Percentiles rank a stretch among this genome's conserved stretches.
These are phyloP conservation scores for Ornithorhynchus anatinus DNA, from an alignment of 2,113 vertebrate genomes.

Conservation along the genomic window DNA sequence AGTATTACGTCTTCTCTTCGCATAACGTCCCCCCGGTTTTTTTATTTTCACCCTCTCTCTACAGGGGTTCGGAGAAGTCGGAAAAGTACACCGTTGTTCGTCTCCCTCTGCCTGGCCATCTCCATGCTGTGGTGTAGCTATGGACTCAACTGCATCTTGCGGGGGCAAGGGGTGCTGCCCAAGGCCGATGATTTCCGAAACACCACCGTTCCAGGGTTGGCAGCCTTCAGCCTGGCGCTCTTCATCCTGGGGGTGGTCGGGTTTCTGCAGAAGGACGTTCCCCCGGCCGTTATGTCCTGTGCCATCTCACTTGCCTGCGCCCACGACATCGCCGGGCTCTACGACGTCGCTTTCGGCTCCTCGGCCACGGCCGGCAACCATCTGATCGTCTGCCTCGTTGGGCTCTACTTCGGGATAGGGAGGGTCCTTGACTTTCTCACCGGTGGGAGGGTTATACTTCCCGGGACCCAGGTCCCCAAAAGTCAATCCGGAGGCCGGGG, in stretches of 20 bases:
- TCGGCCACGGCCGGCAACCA: slow-evolving; percentile 80
- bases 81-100: slow-evolving; percentile 65
- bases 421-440: slow-evolving; percentile 69
- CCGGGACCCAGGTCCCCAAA: slow-evolving; percentile 61
- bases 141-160: slow-evolving; percentile 76
- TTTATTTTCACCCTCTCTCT: background rate
- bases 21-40: too few relatives aligned
- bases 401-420: slow-evolving; percentile 77
- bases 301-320: slow-evolving; percentile 75
- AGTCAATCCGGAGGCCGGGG: background rate
- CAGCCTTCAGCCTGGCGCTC: slow-evolving; percentile 73
- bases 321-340: slow-evolving; percentile 77
- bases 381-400: slow-evolving; percentile 72
- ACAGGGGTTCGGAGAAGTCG: slow-evolving; percentile 73
- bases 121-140: slow-evolving; percentile 81
- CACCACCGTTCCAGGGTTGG: slow-evolving; percentile 79
- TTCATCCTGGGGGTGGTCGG: slow-evolving; percentile 70
- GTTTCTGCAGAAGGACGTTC: slow-evolving; percentile 61
- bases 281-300: slow-evolving; percentile 69
- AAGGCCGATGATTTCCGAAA: slow-evolving; percentile 27
- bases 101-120: slow-evolving; percentile 76
- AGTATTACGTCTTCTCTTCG: too few relatives aligned
- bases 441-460: slow-evolving; percentile 57
- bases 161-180: slow-evolving; percentile 65
- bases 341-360: slow-evolving; percentile 64